Evolutionary conservation across 2,113 vertebrate genomes (phyloP).

Genomic region (Bettongia penicillata): DNA sequence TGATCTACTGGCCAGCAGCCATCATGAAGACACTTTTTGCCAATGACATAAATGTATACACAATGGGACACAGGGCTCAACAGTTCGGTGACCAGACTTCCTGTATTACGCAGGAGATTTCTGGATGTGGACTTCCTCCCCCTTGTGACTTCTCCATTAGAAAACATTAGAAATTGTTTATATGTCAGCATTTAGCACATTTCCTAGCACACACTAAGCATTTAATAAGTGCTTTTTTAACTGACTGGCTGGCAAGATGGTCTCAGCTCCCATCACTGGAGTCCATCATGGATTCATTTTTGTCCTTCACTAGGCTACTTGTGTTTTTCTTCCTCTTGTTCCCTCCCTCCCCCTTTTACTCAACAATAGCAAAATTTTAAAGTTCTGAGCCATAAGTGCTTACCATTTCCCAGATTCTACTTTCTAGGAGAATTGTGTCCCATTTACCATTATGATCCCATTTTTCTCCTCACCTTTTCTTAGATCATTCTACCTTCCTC

Average conservation of each 20-base stretch:
- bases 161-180: background rate
- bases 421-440: background rate
- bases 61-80: background rate
- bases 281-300: background rate
- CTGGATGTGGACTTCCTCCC: background rate
- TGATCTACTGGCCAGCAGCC: background rate
- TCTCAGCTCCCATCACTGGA: background rate
- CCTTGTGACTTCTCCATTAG: background rate
- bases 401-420: background rate
- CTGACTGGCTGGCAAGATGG: background rate
- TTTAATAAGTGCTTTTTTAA: background rate
- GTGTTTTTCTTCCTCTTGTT: constrained; percentile 30
- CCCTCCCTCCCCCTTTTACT: constrained; percentile 15
- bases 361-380: background rate
- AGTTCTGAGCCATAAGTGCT: background rate
- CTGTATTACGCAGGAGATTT: background rate
- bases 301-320: background rate
- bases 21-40: background rate
- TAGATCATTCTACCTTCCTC: background rate
- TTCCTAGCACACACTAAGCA: background rate
- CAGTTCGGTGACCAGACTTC: constrained; percentile 9
- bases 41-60: constrained; percentile 2
- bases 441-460: background rate
- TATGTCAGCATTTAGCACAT: background rate
- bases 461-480: background rate